These are phyloP conservation scores for Digitonthophagus gazella DNA, from an alignment of 2,888 invertebrate genomes.

Conservation along the genomic window DNA sequence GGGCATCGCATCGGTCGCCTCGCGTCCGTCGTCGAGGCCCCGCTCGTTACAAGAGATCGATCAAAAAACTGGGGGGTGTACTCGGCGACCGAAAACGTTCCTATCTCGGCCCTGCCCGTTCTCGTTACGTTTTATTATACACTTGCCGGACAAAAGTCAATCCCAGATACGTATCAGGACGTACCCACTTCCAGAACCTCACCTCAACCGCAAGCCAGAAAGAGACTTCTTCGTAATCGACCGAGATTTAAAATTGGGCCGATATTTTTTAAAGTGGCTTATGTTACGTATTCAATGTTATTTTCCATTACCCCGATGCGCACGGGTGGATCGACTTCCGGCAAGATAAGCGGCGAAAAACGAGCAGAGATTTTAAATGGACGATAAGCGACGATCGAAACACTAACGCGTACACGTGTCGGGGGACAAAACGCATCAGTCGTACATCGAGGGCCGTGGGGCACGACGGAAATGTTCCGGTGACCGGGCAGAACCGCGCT, in stretches of 20 bases:
- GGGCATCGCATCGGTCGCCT: conserved; percentile 1
- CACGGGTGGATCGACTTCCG: not conserved
- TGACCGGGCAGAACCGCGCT: not conserved
- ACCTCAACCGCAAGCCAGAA: not conserved
- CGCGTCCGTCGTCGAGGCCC: not conserved
- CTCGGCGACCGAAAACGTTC: conserved; percentile 4
- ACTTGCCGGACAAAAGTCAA: conserved; percentile 15
- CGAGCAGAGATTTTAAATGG: not conserved
- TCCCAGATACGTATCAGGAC: conserved; percentile 12
- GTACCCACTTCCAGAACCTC: not conserved
- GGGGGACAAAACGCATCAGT: not conserved
- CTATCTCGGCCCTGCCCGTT: conserved; percentile 4
- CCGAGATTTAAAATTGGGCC: not conserved
- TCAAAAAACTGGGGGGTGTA: conserved; percentile 14
- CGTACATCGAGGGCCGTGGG: not conserved
- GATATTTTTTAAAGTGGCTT: not conserved
- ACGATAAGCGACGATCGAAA: not conserved
- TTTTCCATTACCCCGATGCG: not conserved
- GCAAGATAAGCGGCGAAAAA: not conserved
- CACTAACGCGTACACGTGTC: not conserved
- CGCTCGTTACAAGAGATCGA: conserved; percentile 12
- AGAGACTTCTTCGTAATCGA: not conserved
- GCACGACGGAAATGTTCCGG: not conserved
- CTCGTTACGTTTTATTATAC: conserved; percentile 17
- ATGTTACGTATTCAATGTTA: not conserved